phyloP scores from a whole-genome alignment of 2,888 invertebrate species.

The Alviniconcha strummeri region DNA sequence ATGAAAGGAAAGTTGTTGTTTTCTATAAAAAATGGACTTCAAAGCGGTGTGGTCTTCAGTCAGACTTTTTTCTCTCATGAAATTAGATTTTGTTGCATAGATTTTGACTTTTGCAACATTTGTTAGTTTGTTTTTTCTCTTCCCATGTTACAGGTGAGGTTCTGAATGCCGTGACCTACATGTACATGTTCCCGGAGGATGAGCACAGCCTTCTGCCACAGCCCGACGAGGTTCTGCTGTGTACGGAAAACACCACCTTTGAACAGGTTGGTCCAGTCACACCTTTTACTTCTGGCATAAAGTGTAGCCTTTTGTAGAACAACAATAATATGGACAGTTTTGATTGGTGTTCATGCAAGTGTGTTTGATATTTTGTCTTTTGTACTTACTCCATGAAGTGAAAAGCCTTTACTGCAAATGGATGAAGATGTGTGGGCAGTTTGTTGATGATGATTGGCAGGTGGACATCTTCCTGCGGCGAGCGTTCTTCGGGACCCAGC shows the following conservation, averaged over 20 bases:
- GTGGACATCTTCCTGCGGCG: constrained; percentile 57
- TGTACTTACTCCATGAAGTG: neutral
- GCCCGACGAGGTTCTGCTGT: constrained; percentile 54
- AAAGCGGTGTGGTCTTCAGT: too few relatives aligned
- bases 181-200: constrained; percentile 44
- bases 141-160: constrained; percentile 41
- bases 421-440: neutral
- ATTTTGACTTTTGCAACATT: too few relatives aligned
- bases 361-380: neutral
- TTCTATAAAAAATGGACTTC: too few relatives aligned
- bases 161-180: constrained; percentile 41
- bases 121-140: neutral
- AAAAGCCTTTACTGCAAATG: too few relatives aligned
- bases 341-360: too few relatives aligned
- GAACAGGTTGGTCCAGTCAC: neutral
- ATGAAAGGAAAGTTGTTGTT: too few relatives aligned
- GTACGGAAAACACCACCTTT: constrained; percentile 39
- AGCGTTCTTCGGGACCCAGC: constrained; percentile 48
- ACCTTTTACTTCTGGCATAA: too few relatives aligned
- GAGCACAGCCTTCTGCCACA: constrained; percentile 44
- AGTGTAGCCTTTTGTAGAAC: too few relatives aligned
- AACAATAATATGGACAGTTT: too few relatives aligned
- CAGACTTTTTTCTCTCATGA: too few relatives aligned
- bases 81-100: too few relatives aligned
- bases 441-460: constrained; percentile 35